Evolutionary conservation across 2,888 invertebrate species (phyloP).

Genomic region (Acrocyrtus sp.): DNA sequence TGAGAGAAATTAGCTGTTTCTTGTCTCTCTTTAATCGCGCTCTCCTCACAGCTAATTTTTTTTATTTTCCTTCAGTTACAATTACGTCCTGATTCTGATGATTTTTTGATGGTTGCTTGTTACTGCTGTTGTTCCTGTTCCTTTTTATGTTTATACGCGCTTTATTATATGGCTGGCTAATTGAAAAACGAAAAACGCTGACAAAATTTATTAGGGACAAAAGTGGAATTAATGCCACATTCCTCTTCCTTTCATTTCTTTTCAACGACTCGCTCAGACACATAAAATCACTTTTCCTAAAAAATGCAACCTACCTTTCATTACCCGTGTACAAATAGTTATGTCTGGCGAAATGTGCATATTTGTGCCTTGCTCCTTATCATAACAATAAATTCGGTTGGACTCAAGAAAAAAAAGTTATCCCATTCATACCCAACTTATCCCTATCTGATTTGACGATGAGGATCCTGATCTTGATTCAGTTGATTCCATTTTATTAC

Average conservation of each 20-base stretch:
- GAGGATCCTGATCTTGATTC: slow-evolving; percentile 21
- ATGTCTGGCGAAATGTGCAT: no score
- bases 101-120: slow-evolving; percentile 15
- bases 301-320: no score
- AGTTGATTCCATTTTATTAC: slow-evolving; percentile 39
- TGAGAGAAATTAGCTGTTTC: slow-evolving; percentile 11
- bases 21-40: slow-evolving; percentile 13
- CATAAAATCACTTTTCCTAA: no score
- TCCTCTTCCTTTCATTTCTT: slow-evolving; percentile 18
- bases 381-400: no score
- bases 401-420: no score
- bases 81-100: neutral
- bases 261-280: slow-evolving; percentile 12
- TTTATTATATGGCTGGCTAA: slow-evolving; percentile 1
- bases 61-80: no score
- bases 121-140: neutral
- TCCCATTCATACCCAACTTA: no score
- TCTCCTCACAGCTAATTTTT: slow-evolving; percentile 10
- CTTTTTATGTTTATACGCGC: neutral
- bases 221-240: slow-evolving; percentile 46
- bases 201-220: slow-evolving; percentile 47
- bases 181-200: slow-evolving; percentile 42
- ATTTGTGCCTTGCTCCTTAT: no score
- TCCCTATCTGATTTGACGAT: no score
- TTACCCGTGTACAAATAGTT: no score